Evolutionary conservation across 2,888 invertebrate genomes (phyloP).

Genomic region (Adineta ricciae): DNA sequence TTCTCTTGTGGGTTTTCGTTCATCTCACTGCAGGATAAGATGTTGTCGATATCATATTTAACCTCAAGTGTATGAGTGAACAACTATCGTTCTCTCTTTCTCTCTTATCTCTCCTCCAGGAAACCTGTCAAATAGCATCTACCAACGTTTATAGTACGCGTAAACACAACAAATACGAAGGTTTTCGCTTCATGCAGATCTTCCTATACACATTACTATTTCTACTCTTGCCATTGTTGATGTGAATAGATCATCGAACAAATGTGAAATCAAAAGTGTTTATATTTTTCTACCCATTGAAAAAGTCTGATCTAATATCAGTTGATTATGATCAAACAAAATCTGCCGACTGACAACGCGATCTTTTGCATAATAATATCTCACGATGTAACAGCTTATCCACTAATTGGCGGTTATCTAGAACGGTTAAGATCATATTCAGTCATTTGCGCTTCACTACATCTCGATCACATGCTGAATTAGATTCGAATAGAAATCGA

Average conservation of each 20-base stretch:
- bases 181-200: not conserved
- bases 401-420: constrained; percentile 2
- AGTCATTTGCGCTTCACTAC: not conserved
- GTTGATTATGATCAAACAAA: not conserved
- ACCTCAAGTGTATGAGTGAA: not conserved
- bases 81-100: not conserved
- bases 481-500: not conserved
- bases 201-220: not conserved
- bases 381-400: not conserved
- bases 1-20: not conserved
- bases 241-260: not conserved
- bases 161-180: not conserved
- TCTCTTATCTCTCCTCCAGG: not conserved
- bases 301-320: not conserved
- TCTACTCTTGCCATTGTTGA: not conserved
- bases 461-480: not conserved
- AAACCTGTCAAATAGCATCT: not conserved
- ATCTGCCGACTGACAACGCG: not conserved
- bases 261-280: not conserved
- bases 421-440: not conserved
- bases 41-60: not conserved
- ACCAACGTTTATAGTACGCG: not conserved
- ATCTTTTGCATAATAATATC: constrained; percentile 1
- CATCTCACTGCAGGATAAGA: not conserved
- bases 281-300: not conserved